Base-by-base conservation (phyloP, 2,888 invertebrate genomes). In the Aleiodes alternator region DNA sequence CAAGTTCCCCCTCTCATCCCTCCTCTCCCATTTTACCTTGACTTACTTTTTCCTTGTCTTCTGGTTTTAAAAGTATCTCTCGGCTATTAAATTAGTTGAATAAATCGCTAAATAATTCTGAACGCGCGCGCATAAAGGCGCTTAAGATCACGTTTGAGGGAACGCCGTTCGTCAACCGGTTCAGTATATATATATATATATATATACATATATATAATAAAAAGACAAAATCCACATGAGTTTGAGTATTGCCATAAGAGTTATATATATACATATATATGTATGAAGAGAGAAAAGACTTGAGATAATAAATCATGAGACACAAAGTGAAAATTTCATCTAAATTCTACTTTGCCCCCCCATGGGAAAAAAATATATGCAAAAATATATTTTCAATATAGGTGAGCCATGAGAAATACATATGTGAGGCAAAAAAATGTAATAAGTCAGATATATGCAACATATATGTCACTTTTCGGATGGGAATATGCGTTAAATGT, bases 21-120 rank as follows among this genome's bases (percentile, higher is more conserved):
- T 2, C 23, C 76, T 68, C 64, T 72, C 69, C 76, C 71, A 70
- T 73, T 51, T 11, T 53, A 50, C 61, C 71, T 55, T 48, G 31
- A 23, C 53, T 55, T 53, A 69, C 75, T 77, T 69, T 70, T 72
- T 77, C 72, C 69, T 59, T 50, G 50, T 61, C 64, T 64, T 66
- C 61, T 61, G 55, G 55, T 64, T 43, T 69, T 34, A 53, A 55
- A 53, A 59, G 70, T 31, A 7, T 76, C 66, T 56, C 57, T 76
- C 59, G 59, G 76, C 79, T 82, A 83, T 82, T 82, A 81, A 84
- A 84, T 83, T 83, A 83, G 80, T 76, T 75, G 73, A 78, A 82
- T 80, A 79, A 81, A 81, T 72, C 71, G 72, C 77, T 80, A 83
- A 84, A 84, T 82, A 82, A 84, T 83, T 81, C 79, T 68, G 76